Evolutionary conservation across 2,797 vertebrate species (phyloP), one percentile per base, ranked within the genome.

Genomic region (Buceros bicornis): DNA sequence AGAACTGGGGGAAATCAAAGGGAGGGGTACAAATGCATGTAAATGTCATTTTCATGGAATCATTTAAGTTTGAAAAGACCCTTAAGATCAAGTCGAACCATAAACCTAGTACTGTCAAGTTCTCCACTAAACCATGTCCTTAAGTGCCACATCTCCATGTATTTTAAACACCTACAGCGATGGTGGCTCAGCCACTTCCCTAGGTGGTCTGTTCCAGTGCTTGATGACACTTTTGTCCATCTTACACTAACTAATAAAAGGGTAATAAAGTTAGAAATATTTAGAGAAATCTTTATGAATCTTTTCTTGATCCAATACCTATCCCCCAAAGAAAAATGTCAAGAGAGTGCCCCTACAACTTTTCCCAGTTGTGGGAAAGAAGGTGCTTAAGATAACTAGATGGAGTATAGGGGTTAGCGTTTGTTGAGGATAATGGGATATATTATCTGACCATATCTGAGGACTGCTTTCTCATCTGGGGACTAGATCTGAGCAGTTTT

Each of bases 11-110:
- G 22, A 66, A 91, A 67, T 8, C 6, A 57, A 77, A 62, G 15
- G 5, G 16, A 37, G 8, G 6, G 10, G 6, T 4, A 4, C 0
- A 8, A 82, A 53, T n/a, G 7, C 6, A 50, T 4, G 3, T 62
- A 45, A 5, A 8, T 35, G 5, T n/a, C 73, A 35, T 48, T 57
- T 51, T 78, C 35, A 45, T 25, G 35, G 47, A 72, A 79, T 33
- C 16, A 16, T 60, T 66, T 33, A 42, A 12, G 20, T n/a, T 79
- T 20, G 37, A 78, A 67, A 54, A 37, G 22, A 73, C 22, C 18
- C 6, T 61, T 60, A 54, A 18, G 9, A 29, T 31, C 4, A 3
- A 67, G 33, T 48, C 60, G 31, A 72, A 5, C 33, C 3, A 1
- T 72, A n/a, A 66, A 67, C 22, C 18, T 50, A 61, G 35, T 26